These are phyloP conservation scores for Microctonus brassicae DNA, from an alignment of 2,888 invertebrate species.

Conservation along the genomic window DNA sequence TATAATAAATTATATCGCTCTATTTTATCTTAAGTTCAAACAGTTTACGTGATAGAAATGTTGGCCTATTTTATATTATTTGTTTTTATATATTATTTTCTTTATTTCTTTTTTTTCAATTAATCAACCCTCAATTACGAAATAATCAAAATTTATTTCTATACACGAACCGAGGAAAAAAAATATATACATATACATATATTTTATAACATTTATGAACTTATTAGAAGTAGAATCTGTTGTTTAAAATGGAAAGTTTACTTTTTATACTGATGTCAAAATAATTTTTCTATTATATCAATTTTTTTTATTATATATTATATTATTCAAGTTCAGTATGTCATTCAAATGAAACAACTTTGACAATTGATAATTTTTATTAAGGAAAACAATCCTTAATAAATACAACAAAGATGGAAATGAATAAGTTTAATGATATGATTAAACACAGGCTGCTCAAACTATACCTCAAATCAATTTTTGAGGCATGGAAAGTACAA, in stretches of 20 bases:
- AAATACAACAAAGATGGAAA: slow-evolving; percentile 33
- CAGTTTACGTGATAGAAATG: slow-evolving; percentile 47
- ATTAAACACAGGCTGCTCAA: slow-evolving; percentile 55
- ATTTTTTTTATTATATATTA: slow-evolving; percentile 36
- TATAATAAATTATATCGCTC: not conserved
- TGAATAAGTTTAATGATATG: slow-evolving; percentile 45
- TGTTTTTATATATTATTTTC: slow-evolving; percentile 50
- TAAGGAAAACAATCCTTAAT: slow-evolving; percentile 21
- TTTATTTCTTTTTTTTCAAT: slow-evolving; percentile 43
- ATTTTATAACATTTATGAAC: slow-evolving; percentile 59
- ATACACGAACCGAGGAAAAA: not conserved
- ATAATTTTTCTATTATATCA: slow-evolving; percentile 55
- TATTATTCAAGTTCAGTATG: slow-evolving; percentile 10
- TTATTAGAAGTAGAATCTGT: slow-evolving; percentile 63
- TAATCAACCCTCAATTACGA: not conserved
- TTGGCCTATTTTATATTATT: slow-evolving; percentile 55
- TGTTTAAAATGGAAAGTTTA: slow-evolving; percentile 62
- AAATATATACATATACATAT: slow-evolving; percentile 43
- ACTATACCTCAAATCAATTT: slow-evolving; percentile 38
- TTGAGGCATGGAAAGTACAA: slow-evolving; percentile 60
- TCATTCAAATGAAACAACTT: not conserved
- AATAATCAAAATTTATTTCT: not conserved
- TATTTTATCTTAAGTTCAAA: slow-evolving; percentile 10
- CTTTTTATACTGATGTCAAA: slow-evolving; percentile 57
- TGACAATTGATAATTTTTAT: slow-evolving; percentile 12